These are phyloP conservation scores for Leucoptera coffeella DNA, from an alignment of 2,888 invertebrate genomes.

Conservation along the genomic window DNA sequence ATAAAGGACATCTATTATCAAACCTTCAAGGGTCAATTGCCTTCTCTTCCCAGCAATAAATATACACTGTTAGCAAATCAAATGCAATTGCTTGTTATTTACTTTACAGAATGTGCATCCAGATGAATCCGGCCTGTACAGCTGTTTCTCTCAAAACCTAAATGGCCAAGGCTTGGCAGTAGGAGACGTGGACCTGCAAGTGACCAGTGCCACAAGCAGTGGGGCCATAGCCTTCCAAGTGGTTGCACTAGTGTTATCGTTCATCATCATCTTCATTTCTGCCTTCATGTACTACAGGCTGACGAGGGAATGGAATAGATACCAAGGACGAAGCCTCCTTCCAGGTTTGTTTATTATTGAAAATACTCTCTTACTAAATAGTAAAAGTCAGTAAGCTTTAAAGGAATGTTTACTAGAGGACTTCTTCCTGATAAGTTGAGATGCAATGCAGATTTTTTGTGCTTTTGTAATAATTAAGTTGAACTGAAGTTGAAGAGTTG, in stretches of 20 bases:
- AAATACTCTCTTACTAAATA: no score
- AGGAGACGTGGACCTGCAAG: constrained; percentile 55
- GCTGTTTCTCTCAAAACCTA: constrained; percentile 57
- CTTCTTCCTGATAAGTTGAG: no score
- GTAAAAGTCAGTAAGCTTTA: no score
- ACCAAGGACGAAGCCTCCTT: constrained; percentile 25
- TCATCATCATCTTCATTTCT: constrained; percentile 33
- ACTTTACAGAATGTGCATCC: constrained; percentile 51
- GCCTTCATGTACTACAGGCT: constrained; percentile 33
- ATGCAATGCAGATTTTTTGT: no score
- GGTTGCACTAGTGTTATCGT: constrained; percentile 33
- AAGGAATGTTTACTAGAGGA: no score
- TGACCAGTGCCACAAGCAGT: constrained; percentile 34
- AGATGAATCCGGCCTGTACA: constrained; percentile 58
- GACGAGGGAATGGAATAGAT: constrained; percentile 33
- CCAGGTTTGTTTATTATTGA: no score
- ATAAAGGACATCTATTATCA: no score
- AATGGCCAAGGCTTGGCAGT: constrained; percentile 43
- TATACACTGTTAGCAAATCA: no score
- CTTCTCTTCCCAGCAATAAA: no score
- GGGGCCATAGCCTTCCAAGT: constrained; percentile 30
- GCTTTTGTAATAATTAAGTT: no score
- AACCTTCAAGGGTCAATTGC: constrained; percentile 1
- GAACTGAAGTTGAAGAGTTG: no score
- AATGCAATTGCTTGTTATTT: no score